Base-by-base conservation (phyloP, 2,797 vertebrate genomes). In the Vultur gryphus region DNA sequence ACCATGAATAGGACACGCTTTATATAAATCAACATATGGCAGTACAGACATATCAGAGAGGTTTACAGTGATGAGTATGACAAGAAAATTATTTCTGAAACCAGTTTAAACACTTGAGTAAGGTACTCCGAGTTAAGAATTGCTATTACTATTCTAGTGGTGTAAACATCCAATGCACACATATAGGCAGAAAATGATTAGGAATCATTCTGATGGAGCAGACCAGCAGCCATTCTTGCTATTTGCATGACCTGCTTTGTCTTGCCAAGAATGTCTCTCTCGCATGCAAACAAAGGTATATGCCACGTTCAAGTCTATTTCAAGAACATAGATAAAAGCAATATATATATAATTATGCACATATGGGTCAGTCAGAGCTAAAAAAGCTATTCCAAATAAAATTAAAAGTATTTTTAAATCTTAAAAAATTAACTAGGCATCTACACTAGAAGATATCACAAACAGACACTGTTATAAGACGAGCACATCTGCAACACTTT, bases 31-130 rank as follows among this genome's bases (percentile, higher is more conserved):
- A 92, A 78, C 41, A 80, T 61, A 59, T 35, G 57, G 37, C 64
- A 80, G n/a, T 57, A 87, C 44, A 89, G 86, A 70, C 51, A 55
- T 59, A 89, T 26, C 62, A 66, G 59, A 92, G 70, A 91, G 67
- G 37, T 78, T 91, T 84, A 64, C 39, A 85, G 41, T 67, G 87
- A 87, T 61, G 55, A 75, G 69, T 61, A 71, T 86, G 92, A 93
- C 84, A 95, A 72, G 87, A 87, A 97, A 94, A 89, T 87, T 75
- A 51, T 90, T 96, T 87, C 71, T 87, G 64, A 96, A 94, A 85
- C 4, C 13, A 87, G 44, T 52, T 90, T 87, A 93, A 94, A 92
- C 66, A 83, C 87, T 92, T 64, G 28, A 94, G 49, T 70, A 75
- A 73, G 71, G 78, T 65, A 78, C 21, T 91, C 25, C 16, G 41